These are phyloP conservation scores for Montipora sp. DNA, from an alignment of 64 coral and sea anemone genomes.

Conservation along the genomic window DNA sequence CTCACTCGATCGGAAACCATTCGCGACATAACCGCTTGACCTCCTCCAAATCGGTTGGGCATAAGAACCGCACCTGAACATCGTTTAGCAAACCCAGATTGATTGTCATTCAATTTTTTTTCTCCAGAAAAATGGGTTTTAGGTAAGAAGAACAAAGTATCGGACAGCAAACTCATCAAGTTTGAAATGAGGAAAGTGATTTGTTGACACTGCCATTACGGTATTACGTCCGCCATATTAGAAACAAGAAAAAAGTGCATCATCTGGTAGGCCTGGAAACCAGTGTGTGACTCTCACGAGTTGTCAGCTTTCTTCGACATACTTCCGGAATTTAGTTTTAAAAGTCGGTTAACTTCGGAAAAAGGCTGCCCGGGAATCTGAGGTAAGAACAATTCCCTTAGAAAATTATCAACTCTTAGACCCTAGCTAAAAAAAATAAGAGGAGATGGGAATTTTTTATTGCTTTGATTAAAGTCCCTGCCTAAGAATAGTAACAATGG, in stretches of 20 bases:
- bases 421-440: too few species aligned
- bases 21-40: constrained; percentile 91
- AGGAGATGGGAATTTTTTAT: too few species aligned
- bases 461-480: too few species aligned
- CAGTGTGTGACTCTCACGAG: not conserved
- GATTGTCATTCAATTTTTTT: constrained; percentile 86
- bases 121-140: not conserved
- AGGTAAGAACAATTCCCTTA: too few species aligned
- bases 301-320: not conserved
- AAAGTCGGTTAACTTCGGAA: not conserved
- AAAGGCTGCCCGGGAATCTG: too few species aligned
- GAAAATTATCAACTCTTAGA: too few species aligned
- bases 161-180: constrained; percentile 52
- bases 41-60: constrained; percentile 84
- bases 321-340: not conserved
- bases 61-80: constrained; percentile 91
- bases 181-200: not conserved
- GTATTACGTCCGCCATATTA: constrained; percentile 30
- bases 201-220: constrained; percentile 29
- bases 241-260: not conserved
- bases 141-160: constrained; percentile 49
- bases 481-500: too few species aligned
- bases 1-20: constrained; percentile 98
- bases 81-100: constrained; percentile 93
- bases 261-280: constrained; percentile 7